Evolutionary conservation across 2,113 vertebrate genomes (phyloP).

Genomic region (Platichthys stellatus): DNA sequence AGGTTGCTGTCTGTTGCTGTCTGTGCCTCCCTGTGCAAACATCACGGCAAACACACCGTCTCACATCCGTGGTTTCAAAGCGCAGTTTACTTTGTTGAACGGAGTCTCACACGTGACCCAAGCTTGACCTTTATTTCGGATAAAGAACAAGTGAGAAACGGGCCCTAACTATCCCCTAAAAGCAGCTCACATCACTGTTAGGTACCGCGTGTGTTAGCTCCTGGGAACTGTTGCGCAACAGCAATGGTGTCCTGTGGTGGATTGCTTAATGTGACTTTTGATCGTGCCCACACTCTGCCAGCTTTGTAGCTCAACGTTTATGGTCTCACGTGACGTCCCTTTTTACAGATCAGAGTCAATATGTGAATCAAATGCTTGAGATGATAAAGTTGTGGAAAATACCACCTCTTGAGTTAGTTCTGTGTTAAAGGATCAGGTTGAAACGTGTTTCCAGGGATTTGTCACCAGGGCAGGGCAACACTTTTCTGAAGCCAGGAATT

Average conservation of each 20-base stretch:
- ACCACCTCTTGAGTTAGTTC: neutral
- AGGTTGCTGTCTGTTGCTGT: neutral
- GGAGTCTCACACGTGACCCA: neutral
- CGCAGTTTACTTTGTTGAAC: slow-evolving; percentile 1
- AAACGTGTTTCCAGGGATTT: neutral
- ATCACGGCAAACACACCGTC: neutral
- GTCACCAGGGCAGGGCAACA: neutral
- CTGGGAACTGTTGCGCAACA: slow-evolving; percentile 8
- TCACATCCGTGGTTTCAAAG: neutral
- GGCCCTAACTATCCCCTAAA: neutral
- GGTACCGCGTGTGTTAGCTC: neutral
- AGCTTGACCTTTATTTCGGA: neutral
- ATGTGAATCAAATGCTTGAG: neutral
- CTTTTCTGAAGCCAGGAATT: neutral
- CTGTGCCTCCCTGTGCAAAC: neutral
- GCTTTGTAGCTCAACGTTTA: neutral
- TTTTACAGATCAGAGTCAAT: neutral
- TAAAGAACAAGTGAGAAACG: no score
- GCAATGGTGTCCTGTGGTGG: neutral
- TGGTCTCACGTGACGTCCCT: neutral
- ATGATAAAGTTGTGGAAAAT: no score
- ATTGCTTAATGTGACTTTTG: slow-evolving; percentile 15
- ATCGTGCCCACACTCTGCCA: neutral
- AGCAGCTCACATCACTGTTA: neutral
- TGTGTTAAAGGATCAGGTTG: neutral